Evolutionary conservation across 1,140 invertebrate genomes (phyloP).

Genomic region (Microplitis mediator): DNA sequence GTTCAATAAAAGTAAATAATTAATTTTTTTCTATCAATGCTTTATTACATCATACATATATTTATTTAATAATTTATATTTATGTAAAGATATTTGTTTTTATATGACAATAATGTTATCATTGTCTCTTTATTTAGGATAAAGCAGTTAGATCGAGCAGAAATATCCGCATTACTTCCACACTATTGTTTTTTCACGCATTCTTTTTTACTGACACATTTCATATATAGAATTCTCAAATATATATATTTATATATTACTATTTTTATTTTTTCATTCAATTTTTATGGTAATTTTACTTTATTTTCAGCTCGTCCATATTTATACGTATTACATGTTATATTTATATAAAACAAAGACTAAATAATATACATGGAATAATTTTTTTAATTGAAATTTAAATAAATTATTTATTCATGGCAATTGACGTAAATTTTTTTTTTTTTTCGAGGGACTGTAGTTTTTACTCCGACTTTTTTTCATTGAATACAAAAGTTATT

Average conservation of each 20-base stretch:
- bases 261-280: neutral
- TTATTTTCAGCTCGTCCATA: constrained; percentile 4
- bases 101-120: neutral
- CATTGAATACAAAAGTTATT: too few relatives aligned
- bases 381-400: too few relatives aligned
- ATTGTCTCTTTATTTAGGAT: neutral
- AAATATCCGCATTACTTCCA: constrained; percentile 24
- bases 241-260: neutral
- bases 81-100: neutral
- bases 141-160: constrained; percentile 10
- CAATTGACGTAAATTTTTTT: too few relatives aligned
- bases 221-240: neutral
- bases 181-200: constrained; percentile 22
- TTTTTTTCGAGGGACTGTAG: too few relatives aligned
- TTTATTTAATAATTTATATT: too few relatives aligned
- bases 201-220: constrained; percentile 4
- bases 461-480: too few relatives aligned
- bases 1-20: too few relatives aligned
- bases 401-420: too few relatives aligned
- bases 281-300: constrained; percentile 26
- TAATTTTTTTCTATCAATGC: too few relatives aligned
- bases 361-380: neutral
- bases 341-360: neutral
- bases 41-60: too few relatives aligned
- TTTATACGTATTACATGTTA: neutral